phyloP scores from a whole-genome alignment of 2,888 invertebrate species.

The Drosophila demipolita region DNA sequence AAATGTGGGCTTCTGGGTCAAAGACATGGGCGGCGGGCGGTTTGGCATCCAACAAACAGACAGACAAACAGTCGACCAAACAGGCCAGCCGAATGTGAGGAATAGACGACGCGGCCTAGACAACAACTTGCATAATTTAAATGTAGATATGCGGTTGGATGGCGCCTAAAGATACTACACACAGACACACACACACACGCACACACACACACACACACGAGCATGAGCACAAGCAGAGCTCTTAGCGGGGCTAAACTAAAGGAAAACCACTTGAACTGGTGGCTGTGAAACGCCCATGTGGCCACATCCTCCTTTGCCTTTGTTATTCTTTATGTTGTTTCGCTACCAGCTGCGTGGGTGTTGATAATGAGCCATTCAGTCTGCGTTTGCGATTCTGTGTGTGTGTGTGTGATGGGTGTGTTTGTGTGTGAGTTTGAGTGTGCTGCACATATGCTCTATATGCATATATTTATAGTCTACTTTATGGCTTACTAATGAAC shows the following conservation, averaged over 20 bases:
- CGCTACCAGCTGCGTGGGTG: slow-evolving; percentile 60
- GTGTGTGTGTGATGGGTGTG: slow-evolving; percentile 29
- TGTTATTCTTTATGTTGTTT: slow-evolving; percentile 30
- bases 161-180: slow-evolving; percentile 75
- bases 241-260: slow-evolving; percentile 57
- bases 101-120: slow-evolving; percentile 53
- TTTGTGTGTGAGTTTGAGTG: slow-evolving; percentile 23
- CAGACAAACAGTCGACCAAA: slow-evolving; percentile 38
- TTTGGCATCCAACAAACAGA: slow-evolving; percentile 22
- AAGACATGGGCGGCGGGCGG: slow-evolving; percentile 66
- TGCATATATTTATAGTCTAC: slow-evolving; percentile 74
- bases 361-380: slow-evolving; percentile 75
- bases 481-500: slow-evolving; percentile 80
- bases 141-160: slow-evolving; percentile 79
- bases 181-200: slow-evolving; percentile 26
- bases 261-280: slow-evolving; percentile 75
- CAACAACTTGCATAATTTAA: slow-evolving; percentile 80
- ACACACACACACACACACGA: slow-evolving; percentile 4
- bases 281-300: slow-evolving; percentile 39
- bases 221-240: slow-evolving; percentile 9
- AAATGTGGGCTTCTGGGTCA: slow-evolving; percentile 79
- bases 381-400: slow-evolving; percentile 21
- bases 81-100: slow-evolving; percentile 38
- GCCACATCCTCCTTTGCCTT: slow-evolving; percentile 43
- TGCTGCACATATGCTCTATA: slow-evolving; percentile 49